A percentile compares a stretch with the other conserved stretches of the same genome.
phyloP scores from a whole-genome alignment of 2,113 vertebrate genomes.

The Nettapus auritus region DNA sequence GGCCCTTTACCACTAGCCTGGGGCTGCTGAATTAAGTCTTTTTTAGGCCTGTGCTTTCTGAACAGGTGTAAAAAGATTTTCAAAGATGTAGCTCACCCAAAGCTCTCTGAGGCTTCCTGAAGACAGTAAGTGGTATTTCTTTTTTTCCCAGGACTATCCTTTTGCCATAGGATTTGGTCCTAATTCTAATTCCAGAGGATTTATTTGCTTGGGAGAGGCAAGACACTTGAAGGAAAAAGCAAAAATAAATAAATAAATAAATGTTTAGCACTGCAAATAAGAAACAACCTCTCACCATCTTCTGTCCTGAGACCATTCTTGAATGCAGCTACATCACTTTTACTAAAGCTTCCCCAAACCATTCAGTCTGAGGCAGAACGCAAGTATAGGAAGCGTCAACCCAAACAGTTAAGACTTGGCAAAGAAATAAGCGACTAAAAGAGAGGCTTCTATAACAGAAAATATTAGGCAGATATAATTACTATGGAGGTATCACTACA shows the following conservation, averaged over 20 bases:
- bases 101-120: neutral
- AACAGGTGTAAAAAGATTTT: neutral
- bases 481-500: neutral
- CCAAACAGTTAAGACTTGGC: neutral
- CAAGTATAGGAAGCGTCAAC: neutral
- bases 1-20: neutral
- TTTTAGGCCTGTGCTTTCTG: neutral
- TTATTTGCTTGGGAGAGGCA: neutral
- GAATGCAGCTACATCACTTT: neutral
- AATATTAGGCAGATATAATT: neutral
- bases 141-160: neutral
- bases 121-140: neutral
- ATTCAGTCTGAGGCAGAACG: neutral
- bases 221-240: neutral
- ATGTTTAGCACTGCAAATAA: neutral
- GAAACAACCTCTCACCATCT: neutral
- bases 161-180: neutral
- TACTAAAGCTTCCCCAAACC: neutral
- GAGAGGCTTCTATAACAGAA: neutral
- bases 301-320: neutral
- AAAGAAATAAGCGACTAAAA: neutral
- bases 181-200: neutral
- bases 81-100: neutral
- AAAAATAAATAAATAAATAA: neutral
- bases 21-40: neutral